Conservation (phyloP, 2,797 vertebrate species). For the Coreius guichenoti region DNA sequence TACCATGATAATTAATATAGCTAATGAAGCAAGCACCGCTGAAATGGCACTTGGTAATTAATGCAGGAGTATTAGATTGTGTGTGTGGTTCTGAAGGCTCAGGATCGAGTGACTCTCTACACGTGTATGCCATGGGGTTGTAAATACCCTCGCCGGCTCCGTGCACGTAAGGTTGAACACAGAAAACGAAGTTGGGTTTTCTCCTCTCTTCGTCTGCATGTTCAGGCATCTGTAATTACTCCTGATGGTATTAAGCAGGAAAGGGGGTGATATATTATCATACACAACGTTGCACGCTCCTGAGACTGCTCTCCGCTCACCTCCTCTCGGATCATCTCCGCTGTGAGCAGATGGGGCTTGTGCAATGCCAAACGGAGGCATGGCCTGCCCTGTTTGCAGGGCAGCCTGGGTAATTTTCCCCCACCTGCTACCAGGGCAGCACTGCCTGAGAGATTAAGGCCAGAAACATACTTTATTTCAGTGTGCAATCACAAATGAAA, state of each 20-base stretch:
- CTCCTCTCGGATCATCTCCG: conserved; percentile 40
- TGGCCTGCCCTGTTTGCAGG: conserved; percentile 80
- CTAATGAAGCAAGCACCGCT: conserved; percentile 77
- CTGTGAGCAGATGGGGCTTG: conserved; percentile 79
- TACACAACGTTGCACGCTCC: conserved; percentile 64
- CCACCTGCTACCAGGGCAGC: conserved; percentile 75
- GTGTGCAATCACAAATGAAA: conserved; percentile 3
- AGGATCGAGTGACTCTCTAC: conserved; percentile 70
- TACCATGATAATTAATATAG: conserved; percentile 83
- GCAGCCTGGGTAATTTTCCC: conserved; percentile 79
- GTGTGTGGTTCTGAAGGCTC: conserved; percentile 63
- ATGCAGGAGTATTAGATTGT: conserved; percentile 62
- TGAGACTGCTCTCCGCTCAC: conserved; percentile 56
- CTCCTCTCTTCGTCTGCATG: conserved; percentile 60
- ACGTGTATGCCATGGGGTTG: conserved; percentile 65
- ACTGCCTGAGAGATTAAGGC: conserved; percentile 75
- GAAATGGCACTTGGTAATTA: conserved; percentile 81
- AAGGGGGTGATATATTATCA: conserved; percentile 68
- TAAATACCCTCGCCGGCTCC: conserved; percentile 60
- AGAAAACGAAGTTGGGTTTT: conserved; percentile 67
- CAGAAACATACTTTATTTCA: conserved; percentile 59
- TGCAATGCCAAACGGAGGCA: conserved; percentile 75
- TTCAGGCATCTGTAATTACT: conserved; percentile 78
- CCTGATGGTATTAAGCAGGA: conserved; percentile 72
- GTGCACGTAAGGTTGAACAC: conserved; percentile 67